Evolutionary conservation across 2,113 vertebrate species (phyloP).

Genomic region (Panthera tigris): DNA sequence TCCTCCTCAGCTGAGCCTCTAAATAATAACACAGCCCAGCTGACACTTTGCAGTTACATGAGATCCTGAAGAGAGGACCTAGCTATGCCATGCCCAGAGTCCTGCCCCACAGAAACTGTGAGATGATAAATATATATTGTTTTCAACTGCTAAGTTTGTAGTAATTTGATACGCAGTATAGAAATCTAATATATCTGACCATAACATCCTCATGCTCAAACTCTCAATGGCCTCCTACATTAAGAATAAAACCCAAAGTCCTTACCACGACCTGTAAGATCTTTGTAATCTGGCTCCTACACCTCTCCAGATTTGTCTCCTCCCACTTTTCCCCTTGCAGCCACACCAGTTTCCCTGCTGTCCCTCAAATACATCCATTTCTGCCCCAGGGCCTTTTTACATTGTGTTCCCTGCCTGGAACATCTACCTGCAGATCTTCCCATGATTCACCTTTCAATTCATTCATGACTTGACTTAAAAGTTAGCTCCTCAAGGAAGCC

Average conservation of each 20-base stretch:
- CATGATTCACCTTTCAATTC: background rate
- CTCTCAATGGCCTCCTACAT: background rate
- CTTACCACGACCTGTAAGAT: background rate
- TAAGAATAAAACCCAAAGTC: background rate
- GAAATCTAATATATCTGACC: background rate
- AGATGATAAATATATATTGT: background rate
- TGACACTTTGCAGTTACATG: background rate
- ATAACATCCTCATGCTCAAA: background rate
- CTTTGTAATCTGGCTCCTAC: background rate
- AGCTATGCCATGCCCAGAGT: background rate
- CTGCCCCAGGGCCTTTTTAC: background rate
- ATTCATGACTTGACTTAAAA: background rate
- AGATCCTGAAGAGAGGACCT: background rate
- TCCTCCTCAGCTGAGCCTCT: background rate
- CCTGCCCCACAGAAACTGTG: background rate
- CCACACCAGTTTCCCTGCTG: background rate
- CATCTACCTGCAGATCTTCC: background rate
- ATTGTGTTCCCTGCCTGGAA: background rate
- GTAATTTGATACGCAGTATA: background rate
- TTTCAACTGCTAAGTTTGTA: background rate
- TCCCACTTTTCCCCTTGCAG: background rate
- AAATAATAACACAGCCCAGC: background rate
- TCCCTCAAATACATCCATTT: background rate
- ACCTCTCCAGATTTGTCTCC: background rate
- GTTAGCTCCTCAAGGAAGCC: background rate